Conservation (phyloP, 2,797 vertebrate species). For the Gambusia yucatana region DNA sequence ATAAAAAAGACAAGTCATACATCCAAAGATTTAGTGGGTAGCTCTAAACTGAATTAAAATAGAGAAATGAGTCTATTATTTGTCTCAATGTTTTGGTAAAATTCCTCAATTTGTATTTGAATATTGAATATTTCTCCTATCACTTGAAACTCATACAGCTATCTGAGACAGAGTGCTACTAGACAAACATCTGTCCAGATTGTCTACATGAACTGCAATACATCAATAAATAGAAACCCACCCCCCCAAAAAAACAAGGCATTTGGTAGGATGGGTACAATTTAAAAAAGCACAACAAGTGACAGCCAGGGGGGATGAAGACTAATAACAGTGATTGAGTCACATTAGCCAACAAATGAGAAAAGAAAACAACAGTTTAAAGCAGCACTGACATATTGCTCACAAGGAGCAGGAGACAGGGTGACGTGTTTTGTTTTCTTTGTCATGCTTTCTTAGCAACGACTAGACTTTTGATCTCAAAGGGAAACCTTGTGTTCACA, state of each 20-base stretch:
- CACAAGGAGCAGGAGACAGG: conserved; percentile 50
- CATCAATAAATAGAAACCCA: conserved; percentile 25
- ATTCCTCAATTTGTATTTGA: conserved; percentile 6
- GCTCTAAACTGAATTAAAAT: conserved; percentile 4
- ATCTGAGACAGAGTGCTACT: conserved; percentile 7
- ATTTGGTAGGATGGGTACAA: conserved; percentile 9
- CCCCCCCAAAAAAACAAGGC: conserved; percentile 2
- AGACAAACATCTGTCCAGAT: conserved; percentile 13
- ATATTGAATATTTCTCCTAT: conserved; percentile 8
- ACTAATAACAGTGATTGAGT: conserved; percentile 27
- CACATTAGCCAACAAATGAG: conserved; percentile 49
- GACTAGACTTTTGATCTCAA: conserved; percentile 65
- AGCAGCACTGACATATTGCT: conserved; percentile 58
- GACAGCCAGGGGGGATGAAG: conserved; percentile 31
- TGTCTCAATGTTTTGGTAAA: conserved; percentile 9
- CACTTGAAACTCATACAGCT: conserved; percentile 21
- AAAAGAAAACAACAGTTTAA: conserved; percentile 53
- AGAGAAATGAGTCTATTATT: neutral
- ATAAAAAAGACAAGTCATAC: conserved; percentile 11
- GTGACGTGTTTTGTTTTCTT: conserved; percentile 65
- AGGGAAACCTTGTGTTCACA: conserved; percentile 46
- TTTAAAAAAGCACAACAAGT: conserved; percentile 17
- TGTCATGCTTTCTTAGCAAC: conserved; percentile 69
- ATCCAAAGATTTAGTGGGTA: conserved; percentile 21
- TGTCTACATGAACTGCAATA: conserved; percentile 15